Conservation (phyloP, 2,888 invertebrate genomes). For the Vanessa cardui region DNA sequence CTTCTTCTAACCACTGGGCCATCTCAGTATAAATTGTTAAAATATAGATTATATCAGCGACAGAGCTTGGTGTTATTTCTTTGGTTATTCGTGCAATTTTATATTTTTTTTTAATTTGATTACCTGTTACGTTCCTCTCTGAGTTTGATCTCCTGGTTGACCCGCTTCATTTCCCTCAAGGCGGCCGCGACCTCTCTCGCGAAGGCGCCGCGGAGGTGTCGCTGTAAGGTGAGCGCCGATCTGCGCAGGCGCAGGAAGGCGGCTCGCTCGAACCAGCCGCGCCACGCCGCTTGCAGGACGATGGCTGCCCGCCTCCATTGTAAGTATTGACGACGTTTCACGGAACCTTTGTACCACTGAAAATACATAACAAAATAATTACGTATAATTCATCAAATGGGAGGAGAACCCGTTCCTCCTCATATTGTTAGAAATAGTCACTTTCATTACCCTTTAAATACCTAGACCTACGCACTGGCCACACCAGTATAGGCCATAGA, state of each 20-base stretch:
- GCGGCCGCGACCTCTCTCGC: constrained; percentile 94
- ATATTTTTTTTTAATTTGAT: neutral
- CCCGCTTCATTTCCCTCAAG: constrained; percentile 92
- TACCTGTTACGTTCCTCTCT: constrained; percentile 84
- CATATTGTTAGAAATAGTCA: no score
- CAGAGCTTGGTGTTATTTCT: no score
- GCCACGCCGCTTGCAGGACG: constrained; percentile 91
- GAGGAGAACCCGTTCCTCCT: no score
- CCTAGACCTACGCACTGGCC: no score
- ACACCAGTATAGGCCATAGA: no score
- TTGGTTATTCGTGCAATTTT: neutral
- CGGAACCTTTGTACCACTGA: constrained; percentile 86
- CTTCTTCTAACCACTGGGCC: no score
- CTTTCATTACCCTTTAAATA: no score
- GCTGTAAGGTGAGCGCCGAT: constrained; percentile 92
- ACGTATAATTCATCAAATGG: neutral
- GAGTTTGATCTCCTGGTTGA: constrained; percentile 93
- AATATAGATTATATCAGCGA: neutral
- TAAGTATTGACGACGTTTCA: constrained; percentile 85
- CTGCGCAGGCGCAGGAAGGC: constrained; percentile 91
- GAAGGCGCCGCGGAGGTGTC: constrained; percentile 93
- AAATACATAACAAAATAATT: neutral
- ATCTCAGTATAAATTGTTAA: neutral
- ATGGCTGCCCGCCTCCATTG: constrained; percentile 86
- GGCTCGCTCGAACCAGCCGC: constrained; percentile 92